These are phyloP conservation scores for Styela plicata DNA, from an alignment of 23 tunicate species.

Conservation along the genomic window DNA sequence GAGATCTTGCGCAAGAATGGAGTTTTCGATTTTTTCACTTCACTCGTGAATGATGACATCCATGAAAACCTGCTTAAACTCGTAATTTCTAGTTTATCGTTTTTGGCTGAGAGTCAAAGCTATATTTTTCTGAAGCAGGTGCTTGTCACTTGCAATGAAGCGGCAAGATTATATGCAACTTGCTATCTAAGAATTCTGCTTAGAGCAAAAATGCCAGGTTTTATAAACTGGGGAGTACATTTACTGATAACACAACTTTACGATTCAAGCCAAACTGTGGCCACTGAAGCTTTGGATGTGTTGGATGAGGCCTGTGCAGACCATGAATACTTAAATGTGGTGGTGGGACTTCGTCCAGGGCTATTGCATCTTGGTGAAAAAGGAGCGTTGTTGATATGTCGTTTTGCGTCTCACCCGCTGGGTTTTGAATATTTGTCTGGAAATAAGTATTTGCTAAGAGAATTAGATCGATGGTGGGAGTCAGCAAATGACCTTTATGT, in stretches of 20 bases:
- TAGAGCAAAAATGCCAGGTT: conserved; percentile 62
- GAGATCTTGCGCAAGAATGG: conserved; percentile 42
- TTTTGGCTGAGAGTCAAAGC: conserved; percentile 49
- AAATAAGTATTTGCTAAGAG: conserved; percentile 63
- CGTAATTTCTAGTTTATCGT: conserved; percentile 69
- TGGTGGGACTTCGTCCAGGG: conserved; percentile 66
- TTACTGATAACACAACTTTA: conserved; percentile 67
- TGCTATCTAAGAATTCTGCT: conserved; percentile 72
- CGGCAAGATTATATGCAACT: conserved; percentile 68
- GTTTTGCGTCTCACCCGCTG: conserved; percentile 73
- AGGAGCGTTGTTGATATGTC: conserved; percentile 73
- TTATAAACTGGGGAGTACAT: conserved; percentile 66
- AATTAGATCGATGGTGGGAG: conserved; percentile 78
- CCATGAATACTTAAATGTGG: conserved; percentile 61
- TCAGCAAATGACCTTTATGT: conserved; percentile 73
- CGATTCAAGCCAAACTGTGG: conserved; percentile 66
- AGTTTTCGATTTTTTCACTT: conserved; percentile 61
- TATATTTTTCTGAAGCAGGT: conserved; percentile 49
- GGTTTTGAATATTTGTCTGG: conserved; percentile 72
- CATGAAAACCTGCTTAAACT: conserved; percentile 72
- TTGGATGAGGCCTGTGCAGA: conserved; percentile 84
- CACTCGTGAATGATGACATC: conserved; percentile 46
- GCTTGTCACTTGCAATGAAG: conserved; percentile 64
- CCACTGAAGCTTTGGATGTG: conserved; percentile 72
- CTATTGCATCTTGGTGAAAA: conserved; percentile 71